Percentiles rank a stretch among this genome's conserved stretches.
These are phyloP conservation scores for Epinephelus malabaricus DNA, from an alignment of 2,797 vertebrate species.

Conservation along the genomic window DNA sequence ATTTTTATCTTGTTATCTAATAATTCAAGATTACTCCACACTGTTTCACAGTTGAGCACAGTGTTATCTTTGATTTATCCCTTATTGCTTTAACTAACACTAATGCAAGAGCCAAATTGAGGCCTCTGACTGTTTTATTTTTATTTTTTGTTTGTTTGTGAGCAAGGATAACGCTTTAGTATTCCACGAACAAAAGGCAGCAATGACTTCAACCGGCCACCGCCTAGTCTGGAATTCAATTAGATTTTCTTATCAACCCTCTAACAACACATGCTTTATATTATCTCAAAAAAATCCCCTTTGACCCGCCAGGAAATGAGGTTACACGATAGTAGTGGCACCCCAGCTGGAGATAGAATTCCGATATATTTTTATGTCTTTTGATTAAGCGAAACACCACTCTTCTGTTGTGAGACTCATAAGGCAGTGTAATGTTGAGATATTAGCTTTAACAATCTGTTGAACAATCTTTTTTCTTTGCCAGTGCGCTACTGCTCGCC, in stretches of 20 bases:
- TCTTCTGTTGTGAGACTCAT: slow-evolving; percentile 28
- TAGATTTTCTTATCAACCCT: slow-evolving; percentile 71
- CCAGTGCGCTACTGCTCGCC: slow-evolving; percentile 38
- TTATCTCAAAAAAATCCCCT: slow-evolving; percentile 62
- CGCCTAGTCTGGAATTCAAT: slow-evolving; percentile 72
- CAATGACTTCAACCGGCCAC: slow-evolving; percentile 54
- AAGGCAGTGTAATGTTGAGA: slow-evolving; percentile 46
- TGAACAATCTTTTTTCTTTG: slow-evolving; percentile 64
- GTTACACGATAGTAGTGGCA: slow-evolving; percentile 62
- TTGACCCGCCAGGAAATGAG: slow-evolving; percentile 77
- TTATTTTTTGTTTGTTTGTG: slow-evolving; percentile 28
- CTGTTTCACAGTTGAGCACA: slow-evolving; percentile 33
- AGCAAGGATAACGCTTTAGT: slow-evolving; percentile 5
- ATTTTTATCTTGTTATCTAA: slow-evolving; percentile 81
- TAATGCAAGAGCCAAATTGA: slow-evolving; percentile 36
- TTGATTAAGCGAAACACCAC: slow-evolving; percentile 58
- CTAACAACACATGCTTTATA: slow-evolving; percentile 67
- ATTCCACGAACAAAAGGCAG: slow-evolving; percentile 43
- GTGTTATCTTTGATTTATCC: slow-evolving; percentile 63
- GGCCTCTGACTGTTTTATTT: slow-evolving; percentile 39
- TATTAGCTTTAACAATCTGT: slow-evolving; percentile 77
- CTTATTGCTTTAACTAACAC: slow-evolving; percentile 49
- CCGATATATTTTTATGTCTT: slow-evolving; percentile 60
- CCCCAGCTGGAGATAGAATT: slow-evolving; percentile 52
- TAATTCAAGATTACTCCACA: slow-evolving; percentile 65